Conservation (phyloP, 2,797 vertebrate genomes). For the Prionace glauca region DNA sequence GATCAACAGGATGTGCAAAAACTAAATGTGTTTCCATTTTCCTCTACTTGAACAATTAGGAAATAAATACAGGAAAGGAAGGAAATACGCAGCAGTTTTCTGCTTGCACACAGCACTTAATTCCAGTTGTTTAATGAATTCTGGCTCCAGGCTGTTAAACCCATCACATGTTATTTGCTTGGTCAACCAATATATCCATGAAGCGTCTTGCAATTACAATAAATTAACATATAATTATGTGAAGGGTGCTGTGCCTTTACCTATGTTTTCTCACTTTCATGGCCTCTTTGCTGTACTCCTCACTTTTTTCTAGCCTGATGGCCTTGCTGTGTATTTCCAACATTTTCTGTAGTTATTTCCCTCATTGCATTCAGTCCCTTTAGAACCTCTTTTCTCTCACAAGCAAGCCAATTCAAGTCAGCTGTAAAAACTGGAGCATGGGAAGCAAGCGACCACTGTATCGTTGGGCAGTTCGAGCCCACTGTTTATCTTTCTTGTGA, state of each 20-base stretch:
- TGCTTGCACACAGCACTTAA: background rate
- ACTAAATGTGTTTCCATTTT: background rate
- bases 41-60: background rate
- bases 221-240: too few species aligned
- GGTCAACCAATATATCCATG: background rate
- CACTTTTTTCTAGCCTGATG: background rate
- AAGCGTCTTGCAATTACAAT: background rate
- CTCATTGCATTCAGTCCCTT: background rate
- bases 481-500: background rate
- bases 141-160: background rate
- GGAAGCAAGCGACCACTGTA: background rate
- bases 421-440: background rate
- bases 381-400: background rate
- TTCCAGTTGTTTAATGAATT: background rate
- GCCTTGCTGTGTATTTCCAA: constrained; percentile 1
- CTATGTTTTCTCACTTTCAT: background rate
- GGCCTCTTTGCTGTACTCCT: background rate
- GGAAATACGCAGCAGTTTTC: background rate
- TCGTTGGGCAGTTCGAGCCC: background rate
- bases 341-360: background rate
- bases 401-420: background rate
- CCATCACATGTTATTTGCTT: background rate
- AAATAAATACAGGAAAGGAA: background rate
- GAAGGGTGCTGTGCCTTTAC: background rate
- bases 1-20: background rate